Evolutionary conservation across 2,888 invertebrate species (phyloP).

Genomic region (Oegoconia quadripuncta): DNA sequence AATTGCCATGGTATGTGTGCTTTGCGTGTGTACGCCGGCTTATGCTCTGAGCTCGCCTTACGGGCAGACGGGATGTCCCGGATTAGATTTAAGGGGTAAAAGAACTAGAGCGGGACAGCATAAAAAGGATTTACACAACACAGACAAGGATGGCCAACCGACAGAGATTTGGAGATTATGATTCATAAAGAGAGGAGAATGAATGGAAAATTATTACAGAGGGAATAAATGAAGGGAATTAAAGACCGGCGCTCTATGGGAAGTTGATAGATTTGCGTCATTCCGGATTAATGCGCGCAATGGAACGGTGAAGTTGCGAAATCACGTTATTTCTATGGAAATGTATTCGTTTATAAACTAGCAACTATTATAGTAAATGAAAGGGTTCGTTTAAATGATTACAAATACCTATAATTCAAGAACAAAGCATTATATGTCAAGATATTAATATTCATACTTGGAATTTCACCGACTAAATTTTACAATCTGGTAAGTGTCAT

Average conservation of each 20-base stretch:
- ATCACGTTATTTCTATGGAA: constrained; percentile 10
- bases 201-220: constrained; percentile 75
- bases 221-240: constrained; percentile 60
- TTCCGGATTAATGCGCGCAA: no score
- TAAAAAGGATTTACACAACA: constrained; percentile 31
- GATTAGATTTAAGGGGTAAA: constrained; percentile 78
- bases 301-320: no score
- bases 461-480: no score
- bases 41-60: constrained; percentile 50
- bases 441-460: background rate
- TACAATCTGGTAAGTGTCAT: no score
- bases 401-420: no score
- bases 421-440: no score
- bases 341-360: background rate
- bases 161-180: constrained; percentile 76
- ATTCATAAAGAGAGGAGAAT: constrained; percentile 75
- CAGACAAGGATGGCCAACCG: constrained; percentile 52
- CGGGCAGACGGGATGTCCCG: constrained; percentile 69
- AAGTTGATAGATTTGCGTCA: constrained; percentile 36
- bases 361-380: constrained; percentile 34
- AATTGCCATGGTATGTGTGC: constrained; percentile 4
- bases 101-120: constrained; percentile 60
- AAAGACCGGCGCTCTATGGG: constrained; percentile 35
- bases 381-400: background rate
- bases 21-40: constrained; percentile 34